Evolutionary conservation across 2,888 invertebrate species (phyloP).

Genomic region (Teleiodes luculella): DNA sequence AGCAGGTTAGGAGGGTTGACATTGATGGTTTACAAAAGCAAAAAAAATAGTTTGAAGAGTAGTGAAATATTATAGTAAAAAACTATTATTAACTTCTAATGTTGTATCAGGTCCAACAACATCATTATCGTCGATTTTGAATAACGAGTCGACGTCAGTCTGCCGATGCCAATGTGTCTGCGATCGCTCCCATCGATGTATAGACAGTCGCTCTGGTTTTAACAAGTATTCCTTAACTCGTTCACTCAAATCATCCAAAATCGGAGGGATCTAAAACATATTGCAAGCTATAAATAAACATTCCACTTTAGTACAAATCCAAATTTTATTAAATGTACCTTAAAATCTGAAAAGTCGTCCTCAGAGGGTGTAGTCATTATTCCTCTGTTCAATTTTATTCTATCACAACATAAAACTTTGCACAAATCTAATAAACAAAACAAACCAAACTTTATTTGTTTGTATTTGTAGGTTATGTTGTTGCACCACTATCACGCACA

Average conservation of each 20-base stretch:
- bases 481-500: too few species aligned
- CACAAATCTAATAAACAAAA: too few species aligned
- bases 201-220: constrained; percentile 83
- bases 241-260: constrained; percentile 81
- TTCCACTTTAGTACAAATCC: too few species aligned
- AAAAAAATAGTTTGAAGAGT: too few species aligned
- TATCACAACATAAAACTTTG: too few species aligned
- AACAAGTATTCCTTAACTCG: constrained; percentile 82
- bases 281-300: neutral
- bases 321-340: constrained; percentile 30
- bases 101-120: constrained; percentile 56
- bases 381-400: neutral
- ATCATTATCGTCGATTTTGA: constrained; percentile 64
- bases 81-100: constrained; percentile 52
- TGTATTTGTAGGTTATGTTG: too few species aligned
- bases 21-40: too few species aligned
- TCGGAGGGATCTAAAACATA: constrained; percentile 77
- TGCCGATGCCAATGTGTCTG: constrained; percentile 83
- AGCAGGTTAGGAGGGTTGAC: too few species aligned
- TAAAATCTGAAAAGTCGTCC: constrained; percentile 49
- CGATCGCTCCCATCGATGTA: constrained; percentile 83
- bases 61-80: too few species aligned
- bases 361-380: constrained; percentile 45
- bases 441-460: too few species aligned
- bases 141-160: constrained; percentile 72